Evolutionary conservation across 2,888 invertebrate genomes (phyloP).

Genomic region (Drosophila gaucha): DNA sequence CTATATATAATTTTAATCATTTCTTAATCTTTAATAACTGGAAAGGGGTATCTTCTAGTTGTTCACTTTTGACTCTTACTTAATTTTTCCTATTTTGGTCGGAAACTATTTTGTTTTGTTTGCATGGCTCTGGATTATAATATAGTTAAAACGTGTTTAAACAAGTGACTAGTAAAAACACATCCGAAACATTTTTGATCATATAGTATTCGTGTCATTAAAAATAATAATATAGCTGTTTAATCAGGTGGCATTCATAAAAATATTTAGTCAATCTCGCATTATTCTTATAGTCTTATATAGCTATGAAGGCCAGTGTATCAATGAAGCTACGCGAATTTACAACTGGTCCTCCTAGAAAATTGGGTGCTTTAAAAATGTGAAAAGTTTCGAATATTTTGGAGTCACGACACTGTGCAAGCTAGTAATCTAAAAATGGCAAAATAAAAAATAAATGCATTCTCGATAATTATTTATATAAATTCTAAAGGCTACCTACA

Average conservation of each 20-base stretch:
- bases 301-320: background rate
- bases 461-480: background rate
- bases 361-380: background rate
- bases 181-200: background rate
- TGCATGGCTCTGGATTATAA: no score
- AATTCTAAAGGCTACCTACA: background rate
- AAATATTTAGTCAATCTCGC: background rate
- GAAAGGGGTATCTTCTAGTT: no score
- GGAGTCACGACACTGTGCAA: background rate
- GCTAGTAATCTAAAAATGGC: background rate
- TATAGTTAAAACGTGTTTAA: background rate
- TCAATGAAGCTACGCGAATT: no score
- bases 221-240: background rate
- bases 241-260: background rate
- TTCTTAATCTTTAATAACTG: no score
- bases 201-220: background rate
- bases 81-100: background rate
- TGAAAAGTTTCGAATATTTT: background rate
- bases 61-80: no score
- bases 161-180: constrained; percentile 6
- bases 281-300: constrained; percentile 6
- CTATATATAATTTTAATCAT: no score
- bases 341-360: no score
- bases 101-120: constrained; percentile 1
- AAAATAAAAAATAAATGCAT: background rate